Base-by-base conservation (phyloP, 2,888 invertebrate species). In the Eurytoma californica region DNA sequence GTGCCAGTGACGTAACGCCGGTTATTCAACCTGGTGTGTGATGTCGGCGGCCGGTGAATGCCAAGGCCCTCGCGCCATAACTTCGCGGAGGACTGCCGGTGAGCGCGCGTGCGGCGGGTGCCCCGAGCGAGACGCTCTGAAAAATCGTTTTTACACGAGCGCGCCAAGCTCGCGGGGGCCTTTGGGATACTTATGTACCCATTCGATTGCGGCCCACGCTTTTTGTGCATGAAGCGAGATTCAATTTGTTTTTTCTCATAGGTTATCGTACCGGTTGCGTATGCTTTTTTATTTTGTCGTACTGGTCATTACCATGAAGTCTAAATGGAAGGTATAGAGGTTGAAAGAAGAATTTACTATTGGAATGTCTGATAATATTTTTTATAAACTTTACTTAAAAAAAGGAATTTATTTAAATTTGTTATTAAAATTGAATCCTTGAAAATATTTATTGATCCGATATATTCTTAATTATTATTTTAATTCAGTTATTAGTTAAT, bases 1-100 rank as follows among this genome's bases (percentile, higher is more conserved):
- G 86, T 84, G 84, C 85, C 87, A 86, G 84, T 90, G 90, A 90
- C 90, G 90, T 89, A 90, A 90, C 85, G 86, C 84, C 88, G 90
- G 90, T 90, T 90, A 90, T 90, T 90, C 89, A 90, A 90, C 89
- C 87, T 88, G 88, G 86, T 84, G 85, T 82, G 16, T 30, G 65
- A 30, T 53, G 69, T 18, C 66, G 67, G 69, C 67, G 67, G 68
- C 69, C 73, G 68, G 60, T 81, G 90, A 90, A 90, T 89, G 86
- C 88, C 89, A 85, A 86, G 85, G 85, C 84, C 84, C 85, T 85
- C 84, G 82, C 55, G 80, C 83, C 39, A 83, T 82, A 39, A 39
- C 39, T 39, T 39, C 63, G 76, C 83, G 80, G 16, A 58, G 55
- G 47, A 18, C 63, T 84, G 83, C 83, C 13, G 3, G 51, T 12